Evolutionary conservation across 2,888 invertebrate genomes (phyloP).

Genomic region (Netelia inedita): DNA sequence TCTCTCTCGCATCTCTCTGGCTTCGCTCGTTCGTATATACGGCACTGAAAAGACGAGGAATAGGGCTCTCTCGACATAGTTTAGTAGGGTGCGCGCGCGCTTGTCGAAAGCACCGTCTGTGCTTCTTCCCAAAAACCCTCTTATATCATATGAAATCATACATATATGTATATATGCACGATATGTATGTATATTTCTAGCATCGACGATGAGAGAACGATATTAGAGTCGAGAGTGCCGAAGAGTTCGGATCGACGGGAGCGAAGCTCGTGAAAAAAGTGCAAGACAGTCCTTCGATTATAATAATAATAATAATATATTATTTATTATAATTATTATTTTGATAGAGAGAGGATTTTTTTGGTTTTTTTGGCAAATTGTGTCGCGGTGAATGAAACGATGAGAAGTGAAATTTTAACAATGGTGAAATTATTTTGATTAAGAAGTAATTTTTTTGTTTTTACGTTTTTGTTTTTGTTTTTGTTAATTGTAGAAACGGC

Average conservation of each 20-base stretch:
- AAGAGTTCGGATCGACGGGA: conserved; percentile 35
- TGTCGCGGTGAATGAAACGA: background rate
- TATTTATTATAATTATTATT: background rate
- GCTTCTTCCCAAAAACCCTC: conserved; percentile 26
- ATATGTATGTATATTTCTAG: conserved; percentile 32
- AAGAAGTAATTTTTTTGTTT: conserved; percentile 9
- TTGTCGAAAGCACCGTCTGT: conserved; percentile 74
- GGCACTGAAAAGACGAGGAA: conserved; percentile 71
- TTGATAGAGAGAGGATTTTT: background rate
- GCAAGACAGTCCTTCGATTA: background rate
- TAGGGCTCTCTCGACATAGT: conserved; percentile 74
- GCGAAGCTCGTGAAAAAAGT: background rate
- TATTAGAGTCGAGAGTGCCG: conserved; percentile 37
- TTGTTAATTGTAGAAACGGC: conserved; percentile 81
- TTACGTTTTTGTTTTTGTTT: background rate
- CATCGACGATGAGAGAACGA: conserved; percentile 47
- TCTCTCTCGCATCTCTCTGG: conserved; percentile 42
- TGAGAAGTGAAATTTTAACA: background rate
- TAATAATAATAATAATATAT: conserved; percentile 7
- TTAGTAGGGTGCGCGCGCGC: conserved; percentile 80
- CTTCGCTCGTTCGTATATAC: conserved; percentile 69
- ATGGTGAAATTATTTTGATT: background rate
- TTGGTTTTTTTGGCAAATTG: background rate
- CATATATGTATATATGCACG: background rate
- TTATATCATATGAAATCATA: background rate